Conservation (phyloP, 2,797 vertebrate species). For the Gouania willdenowi region DNA sequence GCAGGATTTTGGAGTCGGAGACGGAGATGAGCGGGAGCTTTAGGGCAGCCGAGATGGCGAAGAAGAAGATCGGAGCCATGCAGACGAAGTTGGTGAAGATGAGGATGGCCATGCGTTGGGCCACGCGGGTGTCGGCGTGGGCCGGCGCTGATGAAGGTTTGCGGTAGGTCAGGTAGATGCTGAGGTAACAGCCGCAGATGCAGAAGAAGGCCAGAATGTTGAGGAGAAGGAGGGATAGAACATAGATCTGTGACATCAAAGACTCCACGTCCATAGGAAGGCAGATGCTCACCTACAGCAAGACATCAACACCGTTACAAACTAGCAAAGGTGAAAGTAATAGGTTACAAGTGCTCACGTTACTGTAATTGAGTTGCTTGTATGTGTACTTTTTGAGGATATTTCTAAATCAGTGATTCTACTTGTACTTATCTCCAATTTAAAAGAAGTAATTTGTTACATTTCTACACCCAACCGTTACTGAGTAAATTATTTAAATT, state of each 20-base stretch:
- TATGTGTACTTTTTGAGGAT: too few species aligned
- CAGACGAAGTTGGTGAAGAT: slow-evolving; percentile 97
- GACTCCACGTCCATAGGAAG: slow-evolving; percentile 96
- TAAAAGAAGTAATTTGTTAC: too few species aligned
- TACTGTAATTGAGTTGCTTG: too few species aligned
- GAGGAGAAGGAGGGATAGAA: slow-evolving; percentile 85
- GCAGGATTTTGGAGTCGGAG: slow-evolving; percentile 90
- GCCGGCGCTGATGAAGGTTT: slow-evolving; percentile 82
- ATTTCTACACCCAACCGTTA: too few species aligned
- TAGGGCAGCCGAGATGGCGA: slow-evolving; percentile 90
- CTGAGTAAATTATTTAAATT: too few species aligned
- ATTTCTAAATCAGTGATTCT: too few species aligned
- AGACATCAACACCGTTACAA: neutral
- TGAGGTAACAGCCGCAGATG: slow-evolving; percentile 88
- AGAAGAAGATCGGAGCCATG: slow-evolving; percentile 97
- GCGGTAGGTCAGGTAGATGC: slow-evolving; percentile 89
- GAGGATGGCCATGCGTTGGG: slow-evolving; percentile 92
- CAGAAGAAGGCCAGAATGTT: slow-evolving; percentile 88
- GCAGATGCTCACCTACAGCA: slow-evolving; percentile 86
- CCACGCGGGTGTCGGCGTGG: slow-evolving; percentile 85
- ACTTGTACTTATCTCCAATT: too few species aligned
- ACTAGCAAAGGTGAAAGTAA: too few species aligned
- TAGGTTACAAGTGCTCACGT: too few species aligned
- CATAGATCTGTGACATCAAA: slow-evolving; percentile 79
- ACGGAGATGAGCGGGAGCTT: slow-evolving; percentile 93